Percentiles rank a stretch among this genome's conserved stretches.
Conservation (phyloP, 2,797 vertebrate genomes). For the Phoxinus dragarum region DNA sequence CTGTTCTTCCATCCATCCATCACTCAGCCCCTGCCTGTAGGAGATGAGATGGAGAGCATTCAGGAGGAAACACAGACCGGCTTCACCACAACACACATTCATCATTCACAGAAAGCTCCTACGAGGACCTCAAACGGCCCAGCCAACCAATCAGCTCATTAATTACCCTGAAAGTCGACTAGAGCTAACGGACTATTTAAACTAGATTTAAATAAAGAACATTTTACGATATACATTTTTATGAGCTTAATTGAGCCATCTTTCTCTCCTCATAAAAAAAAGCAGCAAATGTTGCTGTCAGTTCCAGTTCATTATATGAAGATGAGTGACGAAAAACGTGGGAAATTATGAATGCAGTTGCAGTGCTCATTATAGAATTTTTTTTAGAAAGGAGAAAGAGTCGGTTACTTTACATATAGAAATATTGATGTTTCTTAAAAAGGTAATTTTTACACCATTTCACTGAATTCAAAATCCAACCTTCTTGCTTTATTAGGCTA, state of each 20-base stretch:
- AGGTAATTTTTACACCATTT: not conserved
- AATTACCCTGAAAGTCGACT: conserved; percentile 73
- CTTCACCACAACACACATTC: conserved; percentile 70
- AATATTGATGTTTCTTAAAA: not conserved
- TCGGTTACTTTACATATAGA: not conserved
- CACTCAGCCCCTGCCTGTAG: conserved; percentile 25
- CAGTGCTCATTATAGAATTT: not conserved
- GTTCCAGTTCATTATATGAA: conserved; percentile 40
- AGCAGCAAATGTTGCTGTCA: conserved; percentile 33
- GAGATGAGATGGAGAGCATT: conserved; percentile 62
- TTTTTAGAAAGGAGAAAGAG: not conserved
- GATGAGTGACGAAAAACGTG: conserved; percentile 39
- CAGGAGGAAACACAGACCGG: conserved; percentile 67
- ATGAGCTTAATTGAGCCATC: conserved; percentile 50
- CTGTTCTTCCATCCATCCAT: conserved; percentile 23
- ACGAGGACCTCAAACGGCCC: conserved; percentile 65
- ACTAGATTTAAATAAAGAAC: conserved; percentile 61
- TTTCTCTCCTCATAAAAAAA: conserved; percentile 52
- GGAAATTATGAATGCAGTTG: not conserved
- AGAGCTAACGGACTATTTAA: conserved; percentile 71
- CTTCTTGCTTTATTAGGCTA: no score
- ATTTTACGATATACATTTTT: conserved; percentile 64
- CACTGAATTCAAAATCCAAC: not conserved
- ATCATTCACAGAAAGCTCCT: conserved; percentile 70
- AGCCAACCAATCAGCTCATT: conserved; percentile 67